Evolutionary conservation across 37 sponge, comb jelly and placozoan genomes (phyloP), one percentile per base, ranked within the genome.

Genomic region (Beroe ovata): DNA sequence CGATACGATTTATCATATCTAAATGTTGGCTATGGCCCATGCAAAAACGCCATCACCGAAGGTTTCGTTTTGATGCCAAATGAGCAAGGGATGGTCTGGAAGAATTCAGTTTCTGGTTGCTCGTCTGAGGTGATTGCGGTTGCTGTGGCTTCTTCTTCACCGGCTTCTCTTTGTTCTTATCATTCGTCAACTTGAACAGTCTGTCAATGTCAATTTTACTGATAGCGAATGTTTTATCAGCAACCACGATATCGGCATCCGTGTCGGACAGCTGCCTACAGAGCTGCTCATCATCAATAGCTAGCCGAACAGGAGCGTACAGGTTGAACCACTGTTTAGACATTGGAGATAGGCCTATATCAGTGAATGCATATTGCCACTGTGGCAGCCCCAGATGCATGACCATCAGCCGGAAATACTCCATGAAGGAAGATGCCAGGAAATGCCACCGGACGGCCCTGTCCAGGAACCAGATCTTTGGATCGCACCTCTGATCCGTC

Each of bases 371-470:
- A 62, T 89, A 89, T 33, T 89, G 89, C 89, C 89, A 89, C 39
- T 89, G 89, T 22, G 89, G 89, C 60, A 89, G 62, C 21, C 89
- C 89, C 8, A 89, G 89, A 25, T 89, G 89, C 89, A 89, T 89
- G 3, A 89, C 64, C 89, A 89, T 89, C 3, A 89, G 62, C 22
- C 89, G 60, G 39, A 89, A 89, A 21, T 89, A 89, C 28, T 89
- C 64, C 64, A 62, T 89, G 39, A 89, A 89, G 38, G 89, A 89
- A 6, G 63, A 33, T 21, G 89, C 64, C 28, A 89, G 39, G 28
- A 63, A 89, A 33, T 89, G 89, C 89, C 89, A 89, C 11, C 89
- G 39, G 20, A 89, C 64, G 21, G 89, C 89, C 23, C 89, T 63
- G 28, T 89, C 89, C 2, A 89, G 32, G 60, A 89, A 89, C 89